Evolutionary conservation across 2,113 vertebrate genomes (phyloP).

Genomic region (Cebus imitator): DNA sequence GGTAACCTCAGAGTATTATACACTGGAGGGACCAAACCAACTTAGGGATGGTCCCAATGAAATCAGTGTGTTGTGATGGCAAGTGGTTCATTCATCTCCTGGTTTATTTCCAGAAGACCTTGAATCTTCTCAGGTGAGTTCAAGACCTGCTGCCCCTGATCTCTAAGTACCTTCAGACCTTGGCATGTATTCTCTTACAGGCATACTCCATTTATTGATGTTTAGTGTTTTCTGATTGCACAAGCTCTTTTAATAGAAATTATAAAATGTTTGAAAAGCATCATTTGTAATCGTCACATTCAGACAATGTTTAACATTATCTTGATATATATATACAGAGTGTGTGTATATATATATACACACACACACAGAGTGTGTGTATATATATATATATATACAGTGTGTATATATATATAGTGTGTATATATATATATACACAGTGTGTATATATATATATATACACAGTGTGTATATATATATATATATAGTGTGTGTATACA

Average conservation of each 20-base stretch:
- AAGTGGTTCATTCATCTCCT: neutral
- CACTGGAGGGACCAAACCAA: neutral
- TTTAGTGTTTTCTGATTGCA: neutral
- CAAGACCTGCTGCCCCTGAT: neutral
- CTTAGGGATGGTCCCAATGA: neutral
- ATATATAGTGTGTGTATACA: neutral
- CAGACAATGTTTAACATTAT: neutral
- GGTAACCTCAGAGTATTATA: neutral
- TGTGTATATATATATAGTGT: too few relatives aligned
- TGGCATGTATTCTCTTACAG: accelerated
- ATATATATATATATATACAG: neutral
- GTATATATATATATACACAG: too few relatives aligned
- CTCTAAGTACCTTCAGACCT: neutral
- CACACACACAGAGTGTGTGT: neutral
- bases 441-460: too few relatives aligned
- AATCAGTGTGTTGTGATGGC: neutral
- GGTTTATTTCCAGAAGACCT: neutral
- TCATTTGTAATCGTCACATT: neutral
- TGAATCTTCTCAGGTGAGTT: neutral
- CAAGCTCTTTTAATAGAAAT: neutral
- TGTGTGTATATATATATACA: neutral
- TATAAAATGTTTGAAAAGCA: neutral
- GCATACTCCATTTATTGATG: neutral
- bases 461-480: too few relatives aligned
- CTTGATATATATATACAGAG: too few relatives aligned